Evolutionary conservation across 2,113 vertebrate genomes (phyloP), one percentile per base, ranked within the genome.

Genomic region (Microtus oregoni): DNA sequence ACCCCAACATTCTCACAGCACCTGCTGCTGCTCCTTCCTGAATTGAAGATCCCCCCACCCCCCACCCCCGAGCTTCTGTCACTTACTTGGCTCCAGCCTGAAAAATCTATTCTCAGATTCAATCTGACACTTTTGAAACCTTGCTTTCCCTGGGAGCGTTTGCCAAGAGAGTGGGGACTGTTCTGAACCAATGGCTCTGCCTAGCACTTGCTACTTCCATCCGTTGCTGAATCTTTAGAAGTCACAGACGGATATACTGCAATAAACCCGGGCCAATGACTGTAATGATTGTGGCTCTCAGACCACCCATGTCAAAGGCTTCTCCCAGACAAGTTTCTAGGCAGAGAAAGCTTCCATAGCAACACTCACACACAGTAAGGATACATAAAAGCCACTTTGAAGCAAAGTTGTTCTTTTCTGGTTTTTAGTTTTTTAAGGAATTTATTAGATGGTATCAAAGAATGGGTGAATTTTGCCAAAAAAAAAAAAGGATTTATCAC

Each of bases 41-140:
- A 47, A 32, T n/a, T 55, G 7, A 20, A 86, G 35, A 73, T 65
- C 26, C 19, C 26, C 50, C 5, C 52, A 38, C 81, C 44, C 7
- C n/a, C 6, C 10, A 15, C 41, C 76, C 86, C 83, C 22, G 3
- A 52, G 26, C 81, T 41, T 26, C 85, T 14, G 5, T 82, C 91
- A 70, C 24, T 87, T 91, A 38, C 63, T 79, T 81, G 35, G 41
- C 47, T 75, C 8, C 58, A 77, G 77, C 76, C 95, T 79, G 61
- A 82, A 81, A 89, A 90, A 79, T n/a, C 89, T 95, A 7, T 94
- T 91, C 97, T 76, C 91, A 79, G 73, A 67, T 30, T 85, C 35
- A 72, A 7, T 12, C 83, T 83, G 91, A 91, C 73, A 65, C 76
- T 70, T 86, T 61, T 15, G 52, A 58, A 35, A 67, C 72, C 61